A percentile compares a stretch with the other conserved stretches of the same genome.
Conservation (phyloP, 2,113 vertebrate genomes). For the Syrrhaptes paradoxus region DNA sequence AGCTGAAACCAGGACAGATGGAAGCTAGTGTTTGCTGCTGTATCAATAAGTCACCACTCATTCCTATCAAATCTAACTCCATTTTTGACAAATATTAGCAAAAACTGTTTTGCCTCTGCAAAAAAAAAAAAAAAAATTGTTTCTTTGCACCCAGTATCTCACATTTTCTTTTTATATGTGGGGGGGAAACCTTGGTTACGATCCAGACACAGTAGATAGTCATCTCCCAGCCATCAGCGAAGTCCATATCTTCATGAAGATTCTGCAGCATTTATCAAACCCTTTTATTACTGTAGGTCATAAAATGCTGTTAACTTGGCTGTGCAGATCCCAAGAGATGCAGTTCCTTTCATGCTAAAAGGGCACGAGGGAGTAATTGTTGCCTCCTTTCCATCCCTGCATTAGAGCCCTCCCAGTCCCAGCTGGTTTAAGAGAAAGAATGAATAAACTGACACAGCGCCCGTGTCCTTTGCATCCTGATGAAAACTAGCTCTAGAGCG, state of each 20-base stretch:
- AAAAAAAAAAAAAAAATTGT: not conserved
- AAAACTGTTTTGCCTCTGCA: not conserved
- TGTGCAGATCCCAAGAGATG: not conserved
- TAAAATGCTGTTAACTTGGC: not conserved
- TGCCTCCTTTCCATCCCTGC: not conserved
- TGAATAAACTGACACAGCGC: not conserved
- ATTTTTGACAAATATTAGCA: not conserved
- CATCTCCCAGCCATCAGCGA: not conserved
- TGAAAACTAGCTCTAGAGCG: not conserved
- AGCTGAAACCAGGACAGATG: too few relatives aligned
- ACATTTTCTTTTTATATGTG: not conserved
- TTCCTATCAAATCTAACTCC: not conserved
- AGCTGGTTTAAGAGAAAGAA: not conserved
- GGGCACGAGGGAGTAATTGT: not conserved
- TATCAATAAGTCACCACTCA: not conserved
- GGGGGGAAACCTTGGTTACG: not conserved
- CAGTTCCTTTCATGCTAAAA: not conserved
- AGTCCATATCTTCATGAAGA: not conserved
- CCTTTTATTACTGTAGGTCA: not conserved
- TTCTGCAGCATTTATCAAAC: not conserved
- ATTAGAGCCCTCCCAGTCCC: not conserved
- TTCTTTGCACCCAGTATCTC: not conserved
- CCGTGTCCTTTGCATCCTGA: not conserved
- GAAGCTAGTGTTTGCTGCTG: not conserved
- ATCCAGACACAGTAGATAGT: not conserved